Conservation (phyloP, 2,888 invertebrate species). For the Drosophila picticornis region DNA sequence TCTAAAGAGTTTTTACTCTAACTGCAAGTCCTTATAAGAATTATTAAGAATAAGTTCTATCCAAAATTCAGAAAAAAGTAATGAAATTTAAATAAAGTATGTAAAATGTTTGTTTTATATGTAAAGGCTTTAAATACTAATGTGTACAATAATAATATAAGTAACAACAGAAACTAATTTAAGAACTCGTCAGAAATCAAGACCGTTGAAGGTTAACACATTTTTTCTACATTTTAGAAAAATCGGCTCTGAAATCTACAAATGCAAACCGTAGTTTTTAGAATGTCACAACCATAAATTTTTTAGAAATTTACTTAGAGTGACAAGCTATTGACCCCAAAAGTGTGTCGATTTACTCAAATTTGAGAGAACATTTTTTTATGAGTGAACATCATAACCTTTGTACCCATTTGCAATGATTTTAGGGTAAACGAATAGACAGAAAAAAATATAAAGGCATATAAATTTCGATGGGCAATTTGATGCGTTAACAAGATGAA, state of each 20-base stretch:
- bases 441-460: slow-evolving; percentile 1
- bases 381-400: not conserved
- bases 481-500: slow-evolving; percentile 9
- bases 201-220: too few relatives aligned
- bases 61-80: not conserved
- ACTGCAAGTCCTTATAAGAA: too few relatives aligned
- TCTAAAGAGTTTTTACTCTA: not conserved
- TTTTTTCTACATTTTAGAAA: too few relatives aligned
- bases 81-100: not conserved
- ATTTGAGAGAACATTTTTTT: not conserved
- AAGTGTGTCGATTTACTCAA: not conserved
- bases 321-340: not conserved
- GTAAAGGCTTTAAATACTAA: too few relatives aligned
- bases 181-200: too few relatives aligned
- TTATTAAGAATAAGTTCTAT: not conserved
- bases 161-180: too few relatives aligned
- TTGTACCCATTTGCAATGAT: not conserved
- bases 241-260: too few relatives aligned
- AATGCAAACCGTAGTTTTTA: too few relatives aligned
- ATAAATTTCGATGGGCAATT: slow-evolving; percentile 15
- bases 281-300: not conserved
- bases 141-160: too few relatives aligned
- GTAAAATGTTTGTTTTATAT: too few relatives aligned
- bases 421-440: not conserved
- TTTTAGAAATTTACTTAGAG: not conserved